These are phyloP conservation scores for Danio albolineatus DNA, from an alignment of 2,797 vertebrate species.

Conservation along the genomic window DNA sequence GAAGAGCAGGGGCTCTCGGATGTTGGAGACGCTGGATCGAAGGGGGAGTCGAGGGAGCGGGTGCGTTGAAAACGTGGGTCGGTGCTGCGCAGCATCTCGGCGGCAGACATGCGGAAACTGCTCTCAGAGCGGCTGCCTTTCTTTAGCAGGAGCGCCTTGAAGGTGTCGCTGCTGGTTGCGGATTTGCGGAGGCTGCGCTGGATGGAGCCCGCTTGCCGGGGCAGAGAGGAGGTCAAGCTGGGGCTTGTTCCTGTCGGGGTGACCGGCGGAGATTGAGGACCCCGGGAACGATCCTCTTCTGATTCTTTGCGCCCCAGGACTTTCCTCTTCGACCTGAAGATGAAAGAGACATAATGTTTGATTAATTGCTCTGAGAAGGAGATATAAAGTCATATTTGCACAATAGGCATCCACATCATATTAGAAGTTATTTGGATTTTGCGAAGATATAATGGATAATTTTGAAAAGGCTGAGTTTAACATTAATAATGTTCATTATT, in stretches of 20 bases:
- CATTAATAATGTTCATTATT: no score
- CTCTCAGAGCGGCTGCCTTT: conserved; percentile 93
- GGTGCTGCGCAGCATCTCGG: conserved; percentile 95
- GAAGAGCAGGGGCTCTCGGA: conserved; percentile 81
- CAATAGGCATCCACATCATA: background rate
- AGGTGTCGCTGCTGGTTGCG: conserved; percentile 95
- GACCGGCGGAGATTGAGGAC: conserved; percentile 83
- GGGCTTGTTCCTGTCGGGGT: conserved; percentile 81
- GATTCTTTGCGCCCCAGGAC: conserved; percentile 95
- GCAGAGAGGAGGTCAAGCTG: conserved; percentile 69
- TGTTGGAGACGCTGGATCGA: conserved; percentile 66
- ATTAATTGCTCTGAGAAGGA: background rate
- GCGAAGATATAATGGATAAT: background rate
- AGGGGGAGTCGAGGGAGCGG: conserved; percentile 73
- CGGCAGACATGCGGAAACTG: conserved; percentile 93
- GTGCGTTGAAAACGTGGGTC: conserved; percentile 90
- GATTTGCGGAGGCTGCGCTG: conserved; percentile 93
- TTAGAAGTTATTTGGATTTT: no score
- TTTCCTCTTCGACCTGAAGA: conserved; percentile 93
- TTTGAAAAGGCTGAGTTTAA: background rate
- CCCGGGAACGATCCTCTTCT: conserved; percentile 87
- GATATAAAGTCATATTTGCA: background rate
- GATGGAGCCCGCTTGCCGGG: conserved; percentile 87
- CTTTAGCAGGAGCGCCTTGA: conserved; percentile 95
- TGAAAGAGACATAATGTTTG: background rate